Evolutionary conservation across 2,113 vertebrate species (phyloP).

Genomic region (Ahaetulla prasina): DNA sequence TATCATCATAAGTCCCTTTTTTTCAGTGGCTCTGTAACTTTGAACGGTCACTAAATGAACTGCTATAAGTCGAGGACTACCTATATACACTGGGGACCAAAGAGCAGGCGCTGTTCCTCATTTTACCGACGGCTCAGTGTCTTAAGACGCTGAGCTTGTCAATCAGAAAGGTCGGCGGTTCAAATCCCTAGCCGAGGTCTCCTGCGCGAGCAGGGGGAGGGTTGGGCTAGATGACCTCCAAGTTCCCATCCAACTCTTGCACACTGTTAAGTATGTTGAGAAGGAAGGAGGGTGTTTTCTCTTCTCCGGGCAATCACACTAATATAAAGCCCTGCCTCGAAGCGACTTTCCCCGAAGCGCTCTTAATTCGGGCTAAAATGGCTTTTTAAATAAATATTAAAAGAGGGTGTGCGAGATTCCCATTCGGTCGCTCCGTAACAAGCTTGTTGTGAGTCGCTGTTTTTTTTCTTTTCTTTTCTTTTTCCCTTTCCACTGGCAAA

Average conservation of each 20-base stretch:
- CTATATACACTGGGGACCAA: slow-evolving; percentile 32
- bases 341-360: slow-evolving; percentile 58
- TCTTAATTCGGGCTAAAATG: slow-evolving; percentile 63
- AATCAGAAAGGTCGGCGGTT: too few species aligned
- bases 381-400: slow-evolving; percentile 82
- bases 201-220: too few species aligned
- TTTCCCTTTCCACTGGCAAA: slow-evolving; percentile 58
- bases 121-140: background rate
- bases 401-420: slow-evolving; percentile 10
- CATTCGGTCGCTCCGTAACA: slow-evolving; percentile 71
- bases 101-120: slow-evolving; percentile 27
- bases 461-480: slow-evolving; percentile 49
- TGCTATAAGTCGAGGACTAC: too few species aligned
- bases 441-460: slow-evolving; percentile 79
- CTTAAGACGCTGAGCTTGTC: too few species aligned
- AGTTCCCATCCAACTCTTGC: too few species aligned
- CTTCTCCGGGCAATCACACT: slow-evolving; percentile 32
- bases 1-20: too few species aligned
- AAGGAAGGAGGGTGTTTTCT: background rate
- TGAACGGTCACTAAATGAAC: too few species aligned
- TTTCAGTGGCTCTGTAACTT: too few species aligned
- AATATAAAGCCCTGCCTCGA: slow-evolving; percentile 42
- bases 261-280: too few species aligned
- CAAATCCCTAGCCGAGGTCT: too few species aligned
- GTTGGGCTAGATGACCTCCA: too few species aligned